Conservation (phyloP, 2,113 vertebrate genomes). For the Burhinus bistriatus region DNA sequence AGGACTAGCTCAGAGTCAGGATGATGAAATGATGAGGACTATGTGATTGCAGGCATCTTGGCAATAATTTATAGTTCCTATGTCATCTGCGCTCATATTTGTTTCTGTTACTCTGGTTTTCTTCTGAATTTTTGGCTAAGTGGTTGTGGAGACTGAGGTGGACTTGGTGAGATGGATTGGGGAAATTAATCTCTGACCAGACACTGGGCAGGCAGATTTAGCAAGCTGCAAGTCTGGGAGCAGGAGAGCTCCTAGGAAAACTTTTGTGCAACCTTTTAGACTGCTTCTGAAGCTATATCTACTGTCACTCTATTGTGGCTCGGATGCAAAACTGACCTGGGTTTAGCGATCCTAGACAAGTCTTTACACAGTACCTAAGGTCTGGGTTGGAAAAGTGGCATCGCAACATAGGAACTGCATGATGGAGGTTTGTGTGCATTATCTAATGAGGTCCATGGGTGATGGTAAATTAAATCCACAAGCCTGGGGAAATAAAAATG, state of each 20-base stretch:
- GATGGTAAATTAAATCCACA: neutral
- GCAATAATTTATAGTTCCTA: neutral
- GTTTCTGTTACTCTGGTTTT: neutral
- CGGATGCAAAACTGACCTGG: accelerated
- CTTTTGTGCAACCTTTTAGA: neutral
- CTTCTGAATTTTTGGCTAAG: neutral
- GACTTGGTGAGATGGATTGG: neutral
- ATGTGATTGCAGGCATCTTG: neutral
- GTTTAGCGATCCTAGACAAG: neutral
- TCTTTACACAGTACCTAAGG: neutral
- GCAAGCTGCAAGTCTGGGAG: neutral
- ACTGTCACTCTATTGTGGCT: neutral
- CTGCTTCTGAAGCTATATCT: neutral
- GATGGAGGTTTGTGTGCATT: neutral
- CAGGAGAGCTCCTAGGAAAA: neutral
- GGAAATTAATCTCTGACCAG: neutral
- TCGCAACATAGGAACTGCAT: accelerated
- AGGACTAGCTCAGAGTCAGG: neutral
- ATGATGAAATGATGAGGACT: neutral
- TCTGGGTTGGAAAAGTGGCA: neutral
- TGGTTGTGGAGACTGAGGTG: neutral
- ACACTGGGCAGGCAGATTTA: neutral
- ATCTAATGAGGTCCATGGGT: neutral
- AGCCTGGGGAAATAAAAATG: constrained; percentile 44
- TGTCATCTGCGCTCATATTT: neutral